Conservation (phyloP, 2,888 invertebrate genomes). For the Adela reaumurella region DNA sequence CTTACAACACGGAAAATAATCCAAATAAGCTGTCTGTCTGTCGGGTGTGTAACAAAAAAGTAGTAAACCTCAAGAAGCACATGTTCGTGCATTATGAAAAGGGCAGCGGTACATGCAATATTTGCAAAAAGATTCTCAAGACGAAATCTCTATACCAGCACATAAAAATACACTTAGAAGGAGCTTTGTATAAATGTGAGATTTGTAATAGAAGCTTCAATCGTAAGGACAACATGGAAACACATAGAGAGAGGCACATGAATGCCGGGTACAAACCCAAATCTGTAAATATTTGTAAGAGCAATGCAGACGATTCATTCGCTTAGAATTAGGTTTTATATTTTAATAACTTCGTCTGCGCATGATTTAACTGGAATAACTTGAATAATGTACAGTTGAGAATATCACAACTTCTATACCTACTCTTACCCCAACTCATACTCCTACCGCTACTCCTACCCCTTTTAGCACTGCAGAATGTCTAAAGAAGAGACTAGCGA, state of each 20-base stretch:
- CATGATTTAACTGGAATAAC: too few species aligned
- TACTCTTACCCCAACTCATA: too few species aligned
- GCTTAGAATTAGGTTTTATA: too few species aligned
- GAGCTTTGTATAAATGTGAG: background rate
- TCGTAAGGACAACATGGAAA: background rate
- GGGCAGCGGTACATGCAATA: background rate
- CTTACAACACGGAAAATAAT: background rate
- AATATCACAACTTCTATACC: too few species aligned
- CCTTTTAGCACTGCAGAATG: too few species aligned
- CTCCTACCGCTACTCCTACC: too few species aligned
- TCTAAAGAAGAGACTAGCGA: too few species aligned
- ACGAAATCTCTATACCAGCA: background rate
- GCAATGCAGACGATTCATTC: too few species aligned
- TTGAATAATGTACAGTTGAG: too few species aligned
- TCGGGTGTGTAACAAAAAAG: background rate
- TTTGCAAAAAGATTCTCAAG: background rate
- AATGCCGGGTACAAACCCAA: background rate
- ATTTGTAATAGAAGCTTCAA: background rate
- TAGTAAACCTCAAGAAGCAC: background rate
- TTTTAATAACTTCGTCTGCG: too few species aligned
- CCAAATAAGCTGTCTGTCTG: background rate
- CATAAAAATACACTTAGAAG: background rate
- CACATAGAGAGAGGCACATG: background rate
- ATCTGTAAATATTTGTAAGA: too few species aligned
- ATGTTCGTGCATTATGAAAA: background rate